Evolutionary conservation across 1,140 invertebrate genomes (phyloP), one percentile per base, ranked within the genome.

Genomic region (Heliconius nattereri): DNA sequence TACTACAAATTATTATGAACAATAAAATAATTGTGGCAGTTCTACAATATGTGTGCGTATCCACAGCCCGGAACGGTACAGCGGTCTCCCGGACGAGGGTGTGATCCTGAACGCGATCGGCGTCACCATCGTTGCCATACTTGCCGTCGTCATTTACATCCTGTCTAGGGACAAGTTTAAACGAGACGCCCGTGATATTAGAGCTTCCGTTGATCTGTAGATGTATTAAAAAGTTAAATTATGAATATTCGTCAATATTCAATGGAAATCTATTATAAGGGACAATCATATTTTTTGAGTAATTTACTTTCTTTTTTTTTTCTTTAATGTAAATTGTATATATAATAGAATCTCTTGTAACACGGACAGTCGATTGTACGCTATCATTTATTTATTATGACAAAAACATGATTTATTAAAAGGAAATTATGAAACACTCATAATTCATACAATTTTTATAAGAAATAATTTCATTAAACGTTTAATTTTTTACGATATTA

Each of bases 41-140:
- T 29, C 60, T 66, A 66, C 89, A 90, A 90, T 89, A 90, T 83
- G 87, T 91, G 85, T 88, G 80, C 83, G 85, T 87, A 90, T 93
- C 86, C 90, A 85, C 95, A 97, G 96, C 84, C 90, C 92, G 71
- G 93, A 95, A 82, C 87, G 91, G 75, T 97, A 97, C 92, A 95
- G 95, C 84, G 90, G 95, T 80, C 95, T 96, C 89, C 94, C 94
- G 60, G 95, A 97, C 84, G 97, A 98, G 91, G 96, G 95, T 8
- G 96, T 97, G 78, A 96, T 98, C 80, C 95, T 97, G 87, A 98
- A 97, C 91, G 95, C 96, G 9, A 95, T 98, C 83, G 97, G 96
- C 32, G 95, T 97, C 83, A 95, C 96, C 78, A 92, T 97, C 85
- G 95, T 97, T 78, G 96, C 96, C 73, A 95, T 97, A 81, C 96